Evolutionary conservation across 2,113 vertebrate species (phyloP).

Genomic region (Pontoporia blainvillei): DNA sequence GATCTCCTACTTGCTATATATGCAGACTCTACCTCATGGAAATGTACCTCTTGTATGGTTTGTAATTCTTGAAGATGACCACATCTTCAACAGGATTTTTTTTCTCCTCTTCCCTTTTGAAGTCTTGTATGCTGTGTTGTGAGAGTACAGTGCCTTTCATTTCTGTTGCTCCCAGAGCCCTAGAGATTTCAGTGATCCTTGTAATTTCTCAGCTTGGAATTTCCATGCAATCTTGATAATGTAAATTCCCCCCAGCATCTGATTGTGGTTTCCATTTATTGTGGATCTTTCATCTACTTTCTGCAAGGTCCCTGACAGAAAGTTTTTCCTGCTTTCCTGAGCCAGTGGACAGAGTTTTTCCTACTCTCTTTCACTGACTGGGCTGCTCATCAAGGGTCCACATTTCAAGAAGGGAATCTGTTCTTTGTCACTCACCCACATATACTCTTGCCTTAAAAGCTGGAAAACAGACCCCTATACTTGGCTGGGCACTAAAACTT

Average conservation of each 20-base stretch:
- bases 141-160: not conserved
- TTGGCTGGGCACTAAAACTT: not conserved
- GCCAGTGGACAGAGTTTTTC: not conserved
- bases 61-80: constrained; percentile 28
- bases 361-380: not conserved
- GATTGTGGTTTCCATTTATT: not conserved
- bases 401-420: not conserved
- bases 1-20: not conserved
- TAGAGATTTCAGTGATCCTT: not conserved
- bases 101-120: not conserved
- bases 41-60: not conserved
- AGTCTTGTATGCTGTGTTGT: not conserved
- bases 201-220: not conserved
- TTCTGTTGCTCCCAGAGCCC: not conserved
- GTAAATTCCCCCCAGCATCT: not conserved
- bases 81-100: not conserved
- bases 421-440: not conserved
- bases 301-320: not conserved
- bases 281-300: not conserved
- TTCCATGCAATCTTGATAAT: not conserved
- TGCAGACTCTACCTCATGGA: not conserved
- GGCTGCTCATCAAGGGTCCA: not conserved
- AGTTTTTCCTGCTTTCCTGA: not conserved
- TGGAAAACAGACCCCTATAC: constrained; percentile 4
- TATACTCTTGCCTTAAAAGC: not conserved